Conservation (phyloP, 1,140 invertebrate genomes). For the Pogonomyrmex californicus region DNA sequence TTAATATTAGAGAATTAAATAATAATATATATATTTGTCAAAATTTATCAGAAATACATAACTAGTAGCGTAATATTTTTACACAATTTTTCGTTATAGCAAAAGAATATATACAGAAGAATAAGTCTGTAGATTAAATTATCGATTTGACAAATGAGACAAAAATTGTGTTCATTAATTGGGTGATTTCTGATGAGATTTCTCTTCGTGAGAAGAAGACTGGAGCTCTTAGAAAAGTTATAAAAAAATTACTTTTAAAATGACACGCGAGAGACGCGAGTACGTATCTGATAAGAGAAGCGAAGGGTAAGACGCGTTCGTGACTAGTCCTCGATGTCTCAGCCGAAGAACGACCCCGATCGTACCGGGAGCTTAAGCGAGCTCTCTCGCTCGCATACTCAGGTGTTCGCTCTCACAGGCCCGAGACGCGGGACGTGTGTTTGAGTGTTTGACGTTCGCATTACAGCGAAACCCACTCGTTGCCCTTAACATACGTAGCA, state of each 20-base stretch:
- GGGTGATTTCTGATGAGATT: not conserved
- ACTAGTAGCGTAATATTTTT: not conserved
- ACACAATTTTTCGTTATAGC: not conserved
- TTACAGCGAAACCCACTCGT: conserved; percentile 82
- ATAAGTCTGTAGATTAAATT: not conserved
- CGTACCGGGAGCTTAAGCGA: conserved; percentile 70
- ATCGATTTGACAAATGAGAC: too few species aligned
- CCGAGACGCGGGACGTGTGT: conserved; percentile 60
- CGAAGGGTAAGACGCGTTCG: conserved; percentile 10
- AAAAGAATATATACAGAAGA: not conserved
- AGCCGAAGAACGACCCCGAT: conserved; percentile 21
- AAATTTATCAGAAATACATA: too few species aligned
- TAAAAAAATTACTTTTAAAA: not conserved
- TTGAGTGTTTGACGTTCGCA: conserved; percentile 84
- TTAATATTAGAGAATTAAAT: too few species aligned
- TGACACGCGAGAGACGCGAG: not conserved
- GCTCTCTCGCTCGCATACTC: conserved; percentile 78
- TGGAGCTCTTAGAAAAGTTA: not conserved
- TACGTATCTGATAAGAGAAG: not conserved
- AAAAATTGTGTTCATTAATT: too few species aligned
- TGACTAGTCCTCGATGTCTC: conserved; percentile 35
- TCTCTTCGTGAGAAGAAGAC: not conserved
- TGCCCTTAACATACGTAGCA: conserved; percentile 40
- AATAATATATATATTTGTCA: too few species aligned
- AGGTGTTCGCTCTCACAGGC: conserved; percentile 83